A percentile compares a stretch with the other conserved stretches of the same genome.
Conservation (phyloP, 2,888 invertebrate genomes). For the Dryomyza anilis region DNA sequence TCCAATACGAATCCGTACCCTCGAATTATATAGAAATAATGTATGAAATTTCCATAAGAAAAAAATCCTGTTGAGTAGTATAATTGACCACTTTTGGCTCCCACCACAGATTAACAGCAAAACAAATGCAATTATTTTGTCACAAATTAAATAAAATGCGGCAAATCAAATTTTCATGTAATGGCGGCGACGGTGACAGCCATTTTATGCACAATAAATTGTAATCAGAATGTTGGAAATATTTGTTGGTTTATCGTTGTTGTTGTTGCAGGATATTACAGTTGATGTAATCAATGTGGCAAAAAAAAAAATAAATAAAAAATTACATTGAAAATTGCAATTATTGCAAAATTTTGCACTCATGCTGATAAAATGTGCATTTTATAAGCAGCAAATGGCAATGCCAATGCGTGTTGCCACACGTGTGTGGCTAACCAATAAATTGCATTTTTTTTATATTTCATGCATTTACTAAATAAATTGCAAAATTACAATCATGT, state of each 20-base stretch:
- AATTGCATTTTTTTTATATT: too few relatives aligned
- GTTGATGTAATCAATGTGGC: neutral
- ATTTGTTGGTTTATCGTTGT: neutral
- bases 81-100: too few relatives aligned
- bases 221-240: slow-evolving; percentile 11
- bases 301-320: slow-evolving; percentile 9
- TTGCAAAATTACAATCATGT: too few relatives aligned
- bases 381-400: neutral
- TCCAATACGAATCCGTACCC: too few relatives aligned
- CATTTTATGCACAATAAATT: slow-evolving; percentile 15
- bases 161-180: slow-evolving; percentile 8
- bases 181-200: neutral
- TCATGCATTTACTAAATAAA: too few relatives aligned
- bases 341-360: slow-evolving; percentile 27
- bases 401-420: neutral
- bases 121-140: slow-evolving; percentile 8
- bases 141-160: slow-evolving; percentile 20
- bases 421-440: neutral
- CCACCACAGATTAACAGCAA: too few relatives aligned
- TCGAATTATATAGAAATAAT: too few relatives aligned
- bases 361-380: slow-evolving; percentile 21
- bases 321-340: slow-evolving; percentile 29
- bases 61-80: too few relatives aligned
- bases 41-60: too few relatives aligned
- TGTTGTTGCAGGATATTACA: neutral